A percentile compares a stretch with the other conserved stretches of the same genome.
Conservation (phyloP, 23 tunicate genomes). For the Styela clava region DNA sequence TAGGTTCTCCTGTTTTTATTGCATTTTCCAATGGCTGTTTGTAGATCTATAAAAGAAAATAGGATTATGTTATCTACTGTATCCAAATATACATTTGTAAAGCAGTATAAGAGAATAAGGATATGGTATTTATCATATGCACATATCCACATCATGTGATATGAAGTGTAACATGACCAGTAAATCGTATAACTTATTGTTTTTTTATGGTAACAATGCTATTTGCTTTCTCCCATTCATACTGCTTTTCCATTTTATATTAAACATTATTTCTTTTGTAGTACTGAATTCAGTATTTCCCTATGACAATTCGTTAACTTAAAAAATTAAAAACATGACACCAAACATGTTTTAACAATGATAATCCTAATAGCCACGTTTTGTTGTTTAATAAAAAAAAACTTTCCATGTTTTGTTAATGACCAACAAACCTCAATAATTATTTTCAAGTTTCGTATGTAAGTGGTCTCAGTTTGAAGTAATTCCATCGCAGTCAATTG, state of each 20-base stretch:
- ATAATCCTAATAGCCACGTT: too few relatives aligned
- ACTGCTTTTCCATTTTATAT: too few relatives aligned
- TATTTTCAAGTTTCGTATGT: constrained; percentile 68
- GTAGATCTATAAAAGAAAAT: constrained; percentile 44
- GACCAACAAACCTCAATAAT: constrained; percentile 53
- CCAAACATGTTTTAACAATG: too few relatives aligned
- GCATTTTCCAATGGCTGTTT: constrained; percentile 84
- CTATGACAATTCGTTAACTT: too few relatives aligned
- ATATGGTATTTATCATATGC: not conserved
- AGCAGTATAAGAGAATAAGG: not conserved
- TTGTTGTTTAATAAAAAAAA: too few relatives aligned
- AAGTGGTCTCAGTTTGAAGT: constrained; percentile 90
- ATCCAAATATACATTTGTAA: not conserved
- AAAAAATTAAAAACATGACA: too few relatives aligned
- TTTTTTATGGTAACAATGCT: too few relatives aligned
- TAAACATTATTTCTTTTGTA: too few relatives aligned
- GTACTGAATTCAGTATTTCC: too few relatives aligned
- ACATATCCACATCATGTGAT: not conserved
- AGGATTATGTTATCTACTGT: not conserved
- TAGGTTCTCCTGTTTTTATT: constrained; percentile 41
- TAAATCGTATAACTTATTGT: too few relatives aligned
- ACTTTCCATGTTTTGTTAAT: too few relatives aligned
- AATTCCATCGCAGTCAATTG: constrained; percentile 81
- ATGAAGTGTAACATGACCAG: not conserved
- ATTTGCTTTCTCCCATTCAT: too few relatives aligned